phyloP scores from a whole-genome alignment of 2,888 invertebrate species.

The Andricus curvator region DNA sequence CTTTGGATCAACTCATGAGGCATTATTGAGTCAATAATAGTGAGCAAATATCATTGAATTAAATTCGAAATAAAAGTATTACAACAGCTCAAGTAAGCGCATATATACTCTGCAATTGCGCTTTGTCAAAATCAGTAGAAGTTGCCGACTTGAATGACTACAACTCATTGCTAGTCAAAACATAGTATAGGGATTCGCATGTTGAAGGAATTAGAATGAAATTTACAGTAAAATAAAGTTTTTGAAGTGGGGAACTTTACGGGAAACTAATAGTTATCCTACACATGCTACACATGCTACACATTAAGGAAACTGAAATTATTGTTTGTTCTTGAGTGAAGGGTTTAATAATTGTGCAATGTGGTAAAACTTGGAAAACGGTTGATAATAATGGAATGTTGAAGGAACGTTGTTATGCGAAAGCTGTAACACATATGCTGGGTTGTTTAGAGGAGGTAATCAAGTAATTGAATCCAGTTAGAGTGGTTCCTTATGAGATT shows the following conservation, averaged over 20 bases:
- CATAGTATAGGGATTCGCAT: no score
- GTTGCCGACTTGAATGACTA: no score
- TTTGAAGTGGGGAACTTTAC: not conserved
- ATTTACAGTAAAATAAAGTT: not conserved
- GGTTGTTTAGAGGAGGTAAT: constrained; percentile 1
- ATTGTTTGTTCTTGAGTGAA: not conserved
- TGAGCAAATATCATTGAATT: not conserved
- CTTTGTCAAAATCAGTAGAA: not conserved
- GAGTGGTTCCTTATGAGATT: constrained; percentile 34
- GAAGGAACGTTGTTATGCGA: not conserved
- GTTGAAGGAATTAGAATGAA: no score
- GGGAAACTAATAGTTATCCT: no score
- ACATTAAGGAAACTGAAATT: not conserved
- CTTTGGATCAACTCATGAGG: not conserved
- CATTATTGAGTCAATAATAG: not conserved
- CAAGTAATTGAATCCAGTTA: constrained; percentile 28
- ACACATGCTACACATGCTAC: no score
- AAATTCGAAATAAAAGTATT: not conserved
- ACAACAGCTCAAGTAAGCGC: not conserved
- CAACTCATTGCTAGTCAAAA: no score
- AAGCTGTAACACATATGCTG: not conserved
- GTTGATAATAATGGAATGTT: constrained; percentile 14
- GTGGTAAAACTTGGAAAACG: not conserved
- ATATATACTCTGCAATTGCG: not conserved
- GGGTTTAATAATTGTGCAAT: not conserved